Base-by-base conservation (phyloP, 2,888 invertebrate genomes). In the Oscheius myriophilus region DNA sequence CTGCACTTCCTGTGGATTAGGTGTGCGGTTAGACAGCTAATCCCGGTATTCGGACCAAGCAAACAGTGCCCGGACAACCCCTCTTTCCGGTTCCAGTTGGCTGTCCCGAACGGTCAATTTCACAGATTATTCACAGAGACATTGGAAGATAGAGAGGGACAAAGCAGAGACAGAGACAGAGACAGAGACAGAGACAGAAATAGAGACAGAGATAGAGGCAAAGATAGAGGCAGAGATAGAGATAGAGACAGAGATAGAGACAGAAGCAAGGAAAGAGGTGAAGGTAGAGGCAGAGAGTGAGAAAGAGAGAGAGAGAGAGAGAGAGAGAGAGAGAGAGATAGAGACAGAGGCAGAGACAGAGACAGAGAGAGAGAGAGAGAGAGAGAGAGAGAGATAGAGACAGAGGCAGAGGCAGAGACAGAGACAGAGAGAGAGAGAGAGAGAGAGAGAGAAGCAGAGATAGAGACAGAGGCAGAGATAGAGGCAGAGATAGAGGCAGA, bases 11-110 rank as follows among this genome's bases (percentile, higher is more conserved):
- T 58, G 58, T 39, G 43, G 58, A 58, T 58, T 58, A 58, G n/a
- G 58, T 41, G 58, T 42, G 58, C 43, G 41, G 58, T 21, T 42
- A 61, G 61, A 61, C 61, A 61, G 61, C 61, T 61, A 61, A 61
- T 61, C 61, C 49, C 26, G 25, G 61, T n/a, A 45, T 46, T 49
- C 61, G 61, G 61, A 39, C 49, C 46, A 49, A 61, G 49, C 61
- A 61, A 61, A 61, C 11, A 61, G 46, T 18, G 43, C 18, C 42
- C 46, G 46, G 61, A 61, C 61, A 61, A 61, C 49, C 49, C 46
- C 46, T 33, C 23, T 58, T 45, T 61, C 61, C 46, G 45, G 45
- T 61, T 61, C 49, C 61, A 18, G 55, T n/a, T 39, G 18, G 9
- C n/a, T 55, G 41, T 33, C 55, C 55, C 14, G 41, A 16, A 39